These are phyloP conservation scores for Himantopus leucocephalus DNA, from an alignment of 2,113 vertebrate genomes.

Conservation along the genomic window DNA sequence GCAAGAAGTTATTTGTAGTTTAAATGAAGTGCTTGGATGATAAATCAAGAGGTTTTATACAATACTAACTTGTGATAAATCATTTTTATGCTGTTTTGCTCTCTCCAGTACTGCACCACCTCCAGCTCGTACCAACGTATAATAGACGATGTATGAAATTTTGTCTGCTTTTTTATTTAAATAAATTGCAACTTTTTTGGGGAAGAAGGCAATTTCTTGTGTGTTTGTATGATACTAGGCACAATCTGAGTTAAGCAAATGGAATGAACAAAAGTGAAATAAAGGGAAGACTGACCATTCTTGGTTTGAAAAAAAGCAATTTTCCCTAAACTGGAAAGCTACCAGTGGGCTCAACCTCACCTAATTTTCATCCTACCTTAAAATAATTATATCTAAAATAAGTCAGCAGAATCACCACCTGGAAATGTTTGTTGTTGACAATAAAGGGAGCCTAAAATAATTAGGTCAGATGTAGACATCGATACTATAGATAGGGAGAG, in stretches of 20 bases:
- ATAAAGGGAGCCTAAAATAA: neutral
- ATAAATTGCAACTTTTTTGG: neutral
- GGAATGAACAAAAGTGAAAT: neutral
- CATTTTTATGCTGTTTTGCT: conserved; percentile 24
- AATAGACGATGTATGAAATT: neutral
- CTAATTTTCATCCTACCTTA: neutral
- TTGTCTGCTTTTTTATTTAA: neutral
- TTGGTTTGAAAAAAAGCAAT: rapidly evolving
- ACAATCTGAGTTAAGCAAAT: neutral
- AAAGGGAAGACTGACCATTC: neutral
- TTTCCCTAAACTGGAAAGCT: neutral
- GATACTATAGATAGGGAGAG: neutral
- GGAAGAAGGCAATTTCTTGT: neutral
- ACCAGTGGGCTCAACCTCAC: neutral
- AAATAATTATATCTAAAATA: neutral
- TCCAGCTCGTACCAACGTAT: neutral
- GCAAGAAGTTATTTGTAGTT: conserved; percentile 51
- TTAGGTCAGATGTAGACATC: neutral
- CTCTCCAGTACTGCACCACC: neutral
- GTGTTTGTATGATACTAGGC: neutral
- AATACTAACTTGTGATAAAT: conserved; percentile 38
- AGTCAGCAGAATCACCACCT: neutral
- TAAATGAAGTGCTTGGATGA: conserved; percentile 40
- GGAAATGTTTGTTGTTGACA: neutral
- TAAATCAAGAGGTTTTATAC: conserved; percentile 46